A percentile compares a stretch with the other conserved stretches of the same genome.
These are phyloP conservation scores for Myiagra hebetior DNA, from an alignment of 2,113 vertebrate genomes.

Conservation along the genomic window DNA sequence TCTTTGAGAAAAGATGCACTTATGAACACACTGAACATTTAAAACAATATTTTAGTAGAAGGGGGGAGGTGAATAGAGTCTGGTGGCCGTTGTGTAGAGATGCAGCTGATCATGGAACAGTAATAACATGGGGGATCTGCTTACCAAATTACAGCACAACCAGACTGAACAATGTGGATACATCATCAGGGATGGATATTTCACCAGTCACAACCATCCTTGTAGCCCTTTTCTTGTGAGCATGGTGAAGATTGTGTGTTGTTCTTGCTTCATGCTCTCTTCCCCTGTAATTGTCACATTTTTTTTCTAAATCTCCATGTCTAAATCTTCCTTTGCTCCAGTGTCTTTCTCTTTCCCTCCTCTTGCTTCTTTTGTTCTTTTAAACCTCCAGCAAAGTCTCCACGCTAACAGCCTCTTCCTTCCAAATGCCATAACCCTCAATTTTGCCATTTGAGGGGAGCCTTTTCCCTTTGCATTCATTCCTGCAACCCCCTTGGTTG, in stretches of 20 bases:
- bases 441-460: background rate
- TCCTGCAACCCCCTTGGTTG: background rate
- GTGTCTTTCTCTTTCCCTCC: background rate
- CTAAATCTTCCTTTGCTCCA: background rate
- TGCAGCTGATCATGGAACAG: background rate
- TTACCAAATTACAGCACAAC: background rate
- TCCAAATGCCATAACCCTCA: background rate
- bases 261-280: background rate
- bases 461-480: background rate
- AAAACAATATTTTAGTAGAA: background rate
- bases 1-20: background rate
- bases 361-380: background rate
- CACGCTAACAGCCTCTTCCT: background rate
- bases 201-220: background rate
- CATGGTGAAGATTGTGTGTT: background rate
- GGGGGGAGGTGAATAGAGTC: background rate
- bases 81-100: background rate
- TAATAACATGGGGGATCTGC: background rate
- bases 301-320: background rate
- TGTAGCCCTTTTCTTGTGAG: background rate
- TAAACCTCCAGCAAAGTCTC: background rate
- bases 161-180: background rate
- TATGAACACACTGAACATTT: background rate
- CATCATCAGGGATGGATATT: background rate
- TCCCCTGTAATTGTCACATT: background rate